Evolutionary conservation across 2,797 vertebrate species (phyloP), one percentile per base, ranked within the genome.

Genomic region (Okamejei kenojei): DNA sequence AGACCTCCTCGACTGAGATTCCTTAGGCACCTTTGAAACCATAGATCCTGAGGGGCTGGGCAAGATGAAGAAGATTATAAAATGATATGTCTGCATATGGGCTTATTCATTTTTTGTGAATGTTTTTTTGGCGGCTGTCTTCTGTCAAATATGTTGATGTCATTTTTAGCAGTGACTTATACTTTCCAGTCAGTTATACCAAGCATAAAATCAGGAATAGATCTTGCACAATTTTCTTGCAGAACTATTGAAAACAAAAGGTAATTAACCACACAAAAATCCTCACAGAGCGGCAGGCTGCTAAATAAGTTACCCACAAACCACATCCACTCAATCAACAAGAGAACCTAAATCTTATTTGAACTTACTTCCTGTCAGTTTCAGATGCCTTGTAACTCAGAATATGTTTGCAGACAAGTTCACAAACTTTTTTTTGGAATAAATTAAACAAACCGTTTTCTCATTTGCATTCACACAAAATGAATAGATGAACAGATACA

Each of bases 331-430:
- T 94, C 9, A 54, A 45, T n/a, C 21, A 13, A 76, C 90, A 92
- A 1, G 19, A 93, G 93, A 95, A 94, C 94, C 93, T 94, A 93
- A 95, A 94, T 93, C 74, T 94, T 90, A 65, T 94, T 95, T 94
- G 94, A 94, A 90, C 63, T 90, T 1, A 0, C 93, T 95, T 95
- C 95, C 94, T 94, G 93, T 61, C 84, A 93, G 93, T 71, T 95
- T 94, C 94, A 94, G 93, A 93, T 95, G 93, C 94, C 94, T 93
- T 94, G 93, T 93, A 94, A 94, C 94, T 95, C 94, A 81, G 94
- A 93, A 94, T 74, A 79, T 6, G 76, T 13, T 92, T 54, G 38
- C 38, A 29, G 90, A 54, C 76, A 91, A 29, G 73, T 26, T 74
- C 68, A 21, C 65, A 73, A 74, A 63, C 15, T n/a, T 32, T 68